Conservation (phyloP, 2,797 vertebrate genomes). For the Cossypha heuglini region DNA sequence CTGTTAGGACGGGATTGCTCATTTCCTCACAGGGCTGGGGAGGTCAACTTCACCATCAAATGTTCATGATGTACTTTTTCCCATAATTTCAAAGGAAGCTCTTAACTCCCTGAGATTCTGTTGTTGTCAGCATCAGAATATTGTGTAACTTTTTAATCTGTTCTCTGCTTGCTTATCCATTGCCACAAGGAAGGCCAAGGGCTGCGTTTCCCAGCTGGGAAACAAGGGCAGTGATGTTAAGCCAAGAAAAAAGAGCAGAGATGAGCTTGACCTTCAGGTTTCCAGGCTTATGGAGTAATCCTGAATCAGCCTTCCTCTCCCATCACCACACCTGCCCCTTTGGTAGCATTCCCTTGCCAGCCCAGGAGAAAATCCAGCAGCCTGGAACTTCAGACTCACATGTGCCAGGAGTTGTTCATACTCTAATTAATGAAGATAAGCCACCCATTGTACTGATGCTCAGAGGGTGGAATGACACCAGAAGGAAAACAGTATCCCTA, state of each 20-base stretch:
- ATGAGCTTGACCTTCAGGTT: not conserved
- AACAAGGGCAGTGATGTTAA: not conserved
- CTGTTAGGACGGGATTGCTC: not conserved
- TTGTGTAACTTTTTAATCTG: not conserved
- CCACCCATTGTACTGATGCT: not conserved
- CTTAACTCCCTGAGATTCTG: not conserved
- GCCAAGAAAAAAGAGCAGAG: not conserved
- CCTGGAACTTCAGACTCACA: not conserved
- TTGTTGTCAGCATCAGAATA: not conserved
- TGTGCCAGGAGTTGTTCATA: not conserved
- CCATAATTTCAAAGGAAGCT: not conserved
- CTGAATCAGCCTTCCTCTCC: slow-evolving; percentile 17
- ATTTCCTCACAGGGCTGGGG: not conserved
- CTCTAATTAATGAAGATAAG: not conserved
- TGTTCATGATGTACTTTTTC: not conserved
- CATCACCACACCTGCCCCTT: not conserved
- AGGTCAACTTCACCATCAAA: not conserved
- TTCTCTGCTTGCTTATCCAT: not conserved
- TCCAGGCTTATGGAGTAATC: not conserved
- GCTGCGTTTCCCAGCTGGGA: not conserved
- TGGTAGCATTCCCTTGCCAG: not conserved
- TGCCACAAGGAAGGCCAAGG: not conserved
- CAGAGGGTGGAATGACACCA: not conserved
- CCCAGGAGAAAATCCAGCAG: not conserved
- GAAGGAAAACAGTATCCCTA: not conserved